Evolutionary conservation across 2,888 invertebrate species (phyloP).

Genomic region (Apoderus coryli): DNA sequence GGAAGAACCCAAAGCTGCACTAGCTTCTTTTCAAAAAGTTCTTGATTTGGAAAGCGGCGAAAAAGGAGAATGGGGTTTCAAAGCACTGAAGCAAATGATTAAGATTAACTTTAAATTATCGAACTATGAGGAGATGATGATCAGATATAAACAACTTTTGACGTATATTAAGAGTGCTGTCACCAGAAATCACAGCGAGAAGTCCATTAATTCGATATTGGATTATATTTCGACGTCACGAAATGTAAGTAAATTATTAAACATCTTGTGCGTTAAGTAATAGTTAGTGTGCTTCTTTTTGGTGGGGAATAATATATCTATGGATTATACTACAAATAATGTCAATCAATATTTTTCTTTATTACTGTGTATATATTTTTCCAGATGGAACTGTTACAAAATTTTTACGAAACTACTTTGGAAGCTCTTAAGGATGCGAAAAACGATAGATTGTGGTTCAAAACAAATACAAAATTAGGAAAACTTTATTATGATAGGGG

Average conservation of each 20-base stretch:
- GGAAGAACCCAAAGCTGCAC: constrained; percentile 82
- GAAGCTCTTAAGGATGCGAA: constrained; percentile 95
- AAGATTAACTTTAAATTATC: constrained; percentile 98
- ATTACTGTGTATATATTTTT: constrained; percentile 18
- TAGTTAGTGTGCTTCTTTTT: too few relatives aligned
- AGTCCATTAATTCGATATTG: constrained; percentile 97
- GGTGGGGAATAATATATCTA: too few relatives aligned
- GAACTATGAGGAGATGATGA: constrained; percentile 67
- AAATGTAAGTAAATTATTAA: constrained; percentile 78
- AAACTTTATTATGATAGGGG: constrained; percentile 95
- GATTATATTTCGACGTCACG: constrained; percentile 99
- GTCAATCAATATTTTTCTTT: too few relatives aligned
- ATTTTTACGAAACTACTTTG: constrained; percentile 94
- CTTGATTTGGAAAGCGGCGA: constrained; percentile 93
- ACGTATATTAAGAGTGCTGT: constrained; percentile 99
- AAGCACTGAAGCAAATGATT: constrained; percentile 99
- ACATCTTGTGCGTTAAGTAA: too few relatives aligned
- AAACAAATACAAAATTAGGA: constrained; percentile 97
- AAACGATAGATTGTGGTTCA: constrained; percentile 98
- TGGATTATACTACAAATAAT: too few relatives aligned
- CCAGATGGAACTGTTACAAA: constrained; percentile 93
- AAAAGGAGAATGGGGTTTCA: constrained; percentile 99
- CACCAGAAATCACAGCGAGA: constrained; percentile 97
- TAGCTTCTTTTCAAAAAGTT: constrained; percentile 90
- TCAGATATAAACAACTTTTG: constrained; percentile 77